Evolutionary conservation across 2,113 vertebrate species (phyloP).

Genomic region (Polyodon spathula): DNA sequence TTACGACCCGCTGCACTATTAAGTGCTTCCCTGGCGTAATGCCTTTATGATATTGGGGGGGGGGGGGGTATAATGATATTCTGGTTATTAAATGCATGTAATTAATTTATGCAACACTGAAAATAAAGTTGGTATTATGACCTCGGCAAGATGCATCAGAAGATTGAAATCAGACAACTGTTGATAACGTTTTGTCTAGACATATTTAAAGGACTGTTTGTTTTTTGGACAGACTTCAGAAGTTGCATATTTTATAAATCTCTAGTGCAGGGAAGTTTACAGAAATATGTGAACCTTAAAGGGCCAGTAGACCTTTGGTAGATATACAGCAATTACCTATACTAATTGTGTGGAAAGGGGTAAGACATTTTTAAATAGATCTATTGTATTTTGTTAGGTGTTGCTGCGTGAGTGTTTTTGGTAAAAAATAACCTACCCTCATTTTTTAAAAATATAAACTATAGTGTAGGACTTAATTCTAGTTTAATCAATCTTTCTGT

Average conservation of each 20-base stretch:
- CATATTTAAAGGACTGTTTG: conserved; percentile 61
- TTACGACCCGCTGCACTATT: conserved; percentile 98
- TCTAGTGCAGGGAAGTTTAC: conserved; percentile 28
- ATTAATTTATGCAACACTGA: conserved; percentile 99
- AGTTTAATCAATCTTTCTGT: no score
- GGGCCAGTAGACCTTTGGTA: conserved; percentile 5
- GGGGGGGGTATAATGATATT: conserved; percentile 99
- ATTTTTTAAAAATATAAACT: no score
- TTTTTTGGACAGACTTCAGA: conserved; percentile 58
- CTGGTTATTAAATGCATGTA: conserved; percentile 99
- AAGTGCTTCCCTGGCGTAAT: conserved; percentile 98
- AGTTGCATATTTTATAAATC: conserved; percentile 68
- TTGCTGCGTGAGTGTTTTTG: no score
- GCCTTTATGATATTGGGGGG: conserved; percentile 99
- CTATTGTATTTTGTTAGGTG: no score
- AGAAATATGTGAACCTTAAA: background rate
- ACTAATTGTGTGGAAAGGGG: conserved; percentile 1
- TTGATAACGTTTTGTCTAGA: conserved; percentile 90
- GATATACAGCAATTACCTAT: background rate
- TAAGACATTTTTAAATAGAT: no score
- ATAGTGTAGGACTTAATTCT: no score
- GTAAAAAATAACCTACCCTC: no score
- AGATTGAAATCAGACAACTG: conserved; percentile 96
- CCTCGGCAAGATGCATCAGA: conserved; percentile 91
- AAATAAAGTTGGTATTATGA: conserved; percentile 99